Base-by-base conservation (phyloP, 2,797 vertebrate species). In the Menidia menidia region DNA sequence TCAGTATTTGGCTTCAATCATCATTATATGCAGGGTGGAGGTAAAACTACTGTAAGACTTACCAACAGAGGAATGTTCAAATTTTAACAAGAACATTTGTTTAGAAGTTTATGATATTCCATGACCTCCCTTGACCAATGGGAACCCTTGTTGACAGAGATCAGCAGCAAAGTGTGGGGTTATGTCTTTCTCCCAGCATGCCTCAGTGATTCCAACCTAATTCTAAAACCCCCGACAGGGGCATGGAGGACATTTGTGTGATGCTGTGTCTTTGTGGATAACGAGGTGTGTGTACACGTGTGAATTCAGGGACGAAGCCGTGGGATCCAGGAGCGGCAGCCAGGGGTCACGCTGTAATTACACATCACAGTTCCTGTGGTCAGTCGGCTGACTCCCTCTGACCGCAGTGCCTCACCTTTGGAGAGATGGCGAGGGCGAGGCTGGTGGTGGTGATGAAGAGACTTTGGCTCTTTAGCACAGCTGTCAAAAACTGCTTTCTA, bases 271-370 rank as follows among this genome's bases (percentile, higher is more conserved):
- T 76, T 71, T 69, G 74, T 71, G 60, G 86, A 84, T 92, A 93
- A 94, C 85, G 71, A 93, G 88, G 62, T 82, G 68, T 71, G 58
- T 76, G 75, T 81, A 71, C 68, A 64, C 41, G 42, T 51, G 71
- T 76, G 68, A 68, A 83, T 33, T 39, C 18, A 61, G 78, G 68
- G 80, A 85, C 69, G 72, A 75, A 76, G 61, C 39, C 71, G 64
- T 54, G 55, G 69, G 64, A 67, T 50, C 60, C 74, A 68, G 75
- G 63, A 60, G 73, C 85, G 82, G 72, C 82, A 85, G 71, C 80
- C 73, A 80, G 76, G 77, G 89, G 88, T 93, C 92, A 88, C 4
- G 10, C 64, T 75, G 87, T 93, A 93, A 93, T 93, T 92, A 92
- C 87, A 92, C 84, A 89, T 90, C 89, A 85, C 77, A 75, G 85